Evolutionary conservation across 2,888 invertebrate genomes (phyloP).

Genomic region (Agonopterix subpropinquella): DNA sequence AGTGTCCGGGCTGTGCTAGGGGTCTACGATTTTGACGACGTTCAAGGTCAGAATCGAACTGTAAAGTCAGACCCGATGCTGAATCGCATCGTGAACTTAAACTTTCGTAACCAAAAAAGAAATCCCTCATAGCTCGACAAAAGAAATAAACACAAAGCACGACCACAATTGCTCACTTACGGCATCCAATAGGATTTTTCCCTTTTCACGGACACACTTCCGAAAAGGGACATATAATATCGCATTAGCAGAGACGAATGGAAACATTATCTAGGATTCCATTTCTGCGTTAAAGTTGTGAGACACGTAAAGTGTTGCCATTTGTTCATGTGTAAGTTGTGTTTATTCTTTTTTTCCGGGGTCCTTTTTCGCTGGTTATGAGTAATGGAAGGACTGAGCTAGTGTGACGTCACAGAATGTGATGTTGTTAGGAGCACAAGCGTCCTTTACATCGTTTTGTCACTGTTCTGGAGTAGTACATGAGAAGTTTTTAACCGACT

Average conservation of each 20-base stretch:
- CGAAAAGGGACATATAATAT: slow-evolving; percentile 42
- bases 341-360: slow-evolving; percentile 51
- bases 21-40: not conserved
- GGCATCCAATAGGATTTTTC: no score
- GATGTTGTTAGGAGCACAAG: no score
- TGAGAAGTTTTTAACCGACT: no score
- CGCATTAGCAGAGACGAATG: slow-evolving; percentile 55
- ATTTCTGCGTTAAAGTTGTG: slow-evolving; percentile 57
- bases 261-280: slow-evolving; percentile 57
- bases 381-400: slow-evolving; percentile 48
- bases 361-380: slow-evolving; percentile 53
- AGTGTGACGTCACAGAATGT: slow-evolving; percentile 36
- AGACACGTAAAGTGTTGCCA: slow-evolving; percentile 64
- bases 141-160: not conserved
- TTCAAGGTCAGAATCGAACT: not conserved
- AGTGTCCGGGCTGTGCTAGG: no score
- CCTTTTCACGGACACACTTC: slow-evolving; percentile 14
- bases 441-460: no score
- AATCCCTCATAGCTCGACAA: not conserved
- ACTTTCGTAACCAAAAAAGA: not conserved
- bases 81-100: not conserved
- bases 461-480: no score
- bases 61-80: not conserved
- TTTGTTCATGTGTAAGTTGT: slow-evolving; percentile 60
- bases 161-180: slow-evolving; percentile 16